Evolutionary conservation across 92 coral and sea anemone species (phyloP), one percentile per base, ranked within the genome.

Genomic region (Bergia puertoricense): DNA sequence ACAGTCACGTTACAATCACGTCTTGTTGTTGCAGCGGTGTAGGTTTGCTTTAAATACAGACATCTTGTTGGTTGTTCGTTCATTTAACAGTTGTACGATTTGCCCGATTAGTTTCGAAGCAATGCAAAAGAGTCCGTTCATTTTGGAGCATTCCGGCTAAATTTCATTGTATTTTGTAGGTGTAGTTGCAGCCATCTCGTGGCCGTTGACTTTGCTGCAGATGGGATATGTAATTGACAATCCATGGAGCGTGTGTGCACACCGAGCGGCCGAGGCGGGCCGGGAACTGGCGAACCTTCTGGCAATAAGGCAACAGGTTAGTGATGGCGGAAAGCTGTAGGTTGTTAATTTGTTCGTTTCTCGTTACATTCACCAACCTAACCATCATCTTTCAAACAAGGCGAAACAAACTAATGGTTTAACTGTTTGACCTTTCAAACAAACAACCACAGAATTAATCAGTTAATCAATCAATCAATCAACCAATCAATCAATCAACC

Each of bases 231-330:
- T 94, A 30, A 96, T 96, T 15, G 98, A 96, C 89, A 96, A 96
- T 79, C 98, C 98, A 0, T 96, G 98, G 98, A 82, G 94, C 74
- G 98, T 96, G 57, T 96, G 98, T 81, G 91, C 95, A 39, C 79
- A 92, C 42, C 89, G 98, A 37, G 94, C 98, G 73, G 91, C 86
- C 59, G 94, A 96, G 86, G 95, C 91, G 9, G 98, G 98, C 75
- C 81, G 90, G 85, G 94, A 94, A 38, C 93, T 96, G 3, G 98
- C 98, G 11, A 80, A 92, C 37, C 94, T 96, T 20, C 85, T 96
- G 73, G 89, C 88, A 74, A 92, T 92, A 37, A 91, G 92, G 80
- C 88, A 94, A 74, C 97, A 92, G 91, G 96, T 94, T 43, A 1
- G 81, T 50, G 6, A 11, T 39, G 18, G 48, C 14, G 43, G 79